Evolutionary conservation across 53 echinoderm and acorn worm genomes (phyloP).

Genomic region (Paelopatides confundens): DNA sequence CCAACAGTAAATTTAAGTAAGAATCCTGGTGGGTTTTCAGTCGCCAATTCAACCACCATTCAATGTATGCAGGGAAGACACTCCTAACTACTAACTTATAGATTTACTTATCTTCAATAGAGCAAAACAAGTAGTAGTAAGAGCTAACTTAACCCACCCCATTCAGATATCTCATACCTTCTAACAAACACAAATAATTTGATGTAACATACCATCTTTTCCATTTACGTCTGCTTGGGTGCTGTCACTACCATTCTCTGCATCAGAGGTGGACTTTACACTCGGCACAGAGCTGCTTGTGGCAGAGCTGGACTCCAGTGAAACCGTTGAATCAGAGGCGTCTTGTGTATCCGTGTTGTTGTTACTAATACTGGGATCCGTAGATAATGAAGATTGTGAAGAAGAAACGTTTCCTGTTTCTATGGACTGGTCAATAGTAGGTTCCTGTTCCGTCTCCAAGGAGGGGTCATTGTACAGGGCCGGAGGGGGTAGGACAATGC

Average conservation of each 20-base stretch:
- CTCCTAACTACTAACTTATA: too few species aligned
- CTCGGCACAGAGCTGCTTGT: slow-evolving; percentile 80
- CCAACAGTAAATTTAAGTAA: too few species aligned
- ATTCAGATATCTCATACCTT: too few species aligned
- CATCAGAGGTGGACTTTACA: slow-evolving; percentile 42
- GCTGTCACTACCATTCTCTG: neutral
- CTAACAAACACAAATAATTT: too few species aligned
- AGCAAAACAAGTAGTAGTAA: too few species aligned
- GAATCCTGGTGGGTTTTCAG: too few species aligned
- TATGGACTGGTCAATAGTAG: slow-evolving; percentile 66
- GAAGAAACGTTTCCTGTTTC: slow-evolving; percentile 93
- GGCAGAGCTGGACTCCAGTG: slow-evolving; percentile 79
- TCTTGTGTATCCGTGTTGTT: slow-evolving; percentile 71
- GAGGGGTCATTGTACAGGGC: slow-evolving; percentile 60
- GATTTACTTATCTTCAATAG: too few species aligned
- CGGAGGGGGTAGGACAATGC: slow-evolving; percentile 71
- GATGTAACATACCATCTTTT: neutral
- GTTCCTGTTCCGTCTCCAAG: slow-evolving; percentile 15
- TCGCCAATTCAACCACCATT: too few species aligned
- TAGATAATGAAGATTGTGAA: slow-evolving; percentile 91
- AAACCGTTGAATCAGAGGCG: slow-evolving; percentile 63
- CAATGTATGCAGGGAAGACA: too few species aligned
- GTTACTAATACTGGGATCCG: slow-evolving; percentile 86
- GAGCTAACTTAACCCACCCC: too few species aligned
- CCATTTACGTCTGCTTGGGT: neutral